phyloP scores from a whole-genome alignment of 2,797 vertebrate species.

The Cottoperca gobio region DNA sequence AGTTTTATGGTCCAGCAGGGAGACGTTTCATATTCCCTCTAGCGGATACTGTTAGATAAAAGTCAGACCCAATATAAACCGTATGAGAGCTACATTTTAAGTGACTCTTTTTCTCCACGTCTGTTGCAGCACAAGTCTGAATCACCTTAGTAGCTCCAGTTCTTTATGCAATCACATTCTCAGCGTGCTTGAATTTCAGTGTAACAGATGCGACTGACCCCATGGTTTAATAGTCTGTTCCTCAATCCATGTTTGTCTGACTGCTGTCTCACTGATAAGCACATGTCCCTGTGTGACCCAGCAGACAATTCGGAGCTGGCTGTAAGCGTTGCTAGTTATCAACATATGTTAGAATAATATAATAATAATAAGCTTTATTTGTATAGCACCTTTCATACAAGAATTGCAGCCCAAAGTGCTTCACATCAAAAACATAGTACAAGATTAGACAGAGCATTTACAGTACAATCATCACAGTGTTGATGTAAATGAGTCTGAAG shows the following conservation, averaged over 20 bases:
- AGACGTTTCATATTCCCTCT: conserved; percentile 24
- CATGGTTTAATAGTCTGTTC: conserved; percentile 63
- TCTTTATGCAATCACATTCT: conserved; percentile 67
- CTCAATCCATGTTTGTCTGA: conserved; percentile 63
- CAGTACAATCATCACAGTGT: no score
- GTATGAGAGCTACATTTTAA: conserved; percentile 8
- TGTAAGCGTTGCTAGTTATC: conserved; percentile 32
- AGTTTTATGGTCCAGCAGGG: conserved; percentile 7
- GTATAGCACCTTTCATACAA: no score
- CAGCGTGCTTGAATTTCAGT: conserved; percentile 56
- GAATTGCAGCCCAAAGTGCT: no score
- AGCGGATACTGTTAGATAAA: conserved; percentile 26
- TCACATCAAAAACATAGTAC: no score
- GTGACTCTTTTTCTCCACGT: conserved; percentile 6
- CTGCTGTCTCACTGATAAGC: conserved; percentile 69
- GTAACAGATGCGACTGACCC: conserved; percentile 65
- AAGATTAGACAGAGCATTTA: no score
- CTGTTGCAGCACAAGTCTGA: conserved; percentile 34
- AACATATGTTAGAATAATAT: conserved; percentile 47
- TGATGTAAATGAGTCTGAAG: no score
- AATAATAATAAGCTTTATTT: no score
- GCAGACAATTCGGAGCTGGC: conserved; percentile 34
- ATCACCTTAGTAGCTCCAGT: conserved; percentile 45
- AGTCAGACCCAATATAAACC: conserved; percentile 26
- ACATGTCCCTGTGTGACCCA: conserved; percentile 64